Percentiles rank a stretch among this genome's conserved stretches.
phyloP scores from a whole-genome alignment of 2,797 vertebrate species.

The Sciurus vulgaris region DNA sequence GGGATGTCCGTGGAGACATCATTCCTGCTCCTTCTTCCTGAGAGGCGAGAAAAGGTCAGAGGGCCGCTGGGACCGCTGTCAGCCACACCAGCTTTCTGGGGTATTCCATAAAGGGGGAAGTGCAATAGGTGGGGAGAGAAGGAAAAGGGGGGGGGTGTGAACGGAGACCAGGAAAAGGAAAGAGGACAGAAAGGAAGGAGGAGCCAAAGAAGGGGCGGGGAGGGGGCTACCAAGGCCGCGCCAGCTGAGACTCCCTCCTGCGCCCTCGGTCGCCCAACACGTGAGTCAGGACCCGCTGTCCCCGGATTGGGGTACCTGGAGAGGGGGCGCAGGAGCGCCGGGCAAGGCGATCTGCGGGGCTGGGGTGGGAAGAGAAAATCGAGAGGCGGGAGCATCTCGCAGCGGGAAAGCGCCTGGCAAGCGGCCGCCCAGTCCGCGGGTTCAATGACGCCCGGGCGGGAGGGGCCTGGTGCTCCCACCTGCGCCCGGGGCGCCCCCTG shows the following conservation, averaged over 20 bases:
- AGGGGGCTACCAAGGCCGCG: rapidly evolving
- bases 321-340: too few relatives aligned
- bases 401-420: rapidly evolving
- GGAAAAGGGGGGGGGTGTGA: rapidly evolving
- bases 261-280: neutral
- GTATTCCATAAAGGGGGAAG: neutral
- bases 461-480: neutral
- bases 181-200: too few relatives aligned
- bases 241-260: too few relatives aligned
- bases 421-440: neutral
- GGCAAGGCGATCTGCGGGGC: neutral
- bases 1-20: neutral
- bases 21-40: neutral
- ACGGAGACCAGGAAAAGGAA: neutral
- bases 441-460: neutral
- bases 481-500: neutral
- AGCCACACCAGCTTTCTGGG: neutral
- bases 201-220: too few relatives aligned
- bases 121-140: neutral
- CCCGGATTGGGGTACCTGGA: rapidly evolving
- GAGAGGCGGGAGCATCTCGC: neutral
- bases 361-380: too few relatives aligned
- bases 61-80: neutral
- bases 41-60: neutral
- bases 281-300: rapidly evolving